phyloP scores from a whole-genome alignment of 2,113 vertebrate species.

The Campylomormyrus numenius region DNA sequence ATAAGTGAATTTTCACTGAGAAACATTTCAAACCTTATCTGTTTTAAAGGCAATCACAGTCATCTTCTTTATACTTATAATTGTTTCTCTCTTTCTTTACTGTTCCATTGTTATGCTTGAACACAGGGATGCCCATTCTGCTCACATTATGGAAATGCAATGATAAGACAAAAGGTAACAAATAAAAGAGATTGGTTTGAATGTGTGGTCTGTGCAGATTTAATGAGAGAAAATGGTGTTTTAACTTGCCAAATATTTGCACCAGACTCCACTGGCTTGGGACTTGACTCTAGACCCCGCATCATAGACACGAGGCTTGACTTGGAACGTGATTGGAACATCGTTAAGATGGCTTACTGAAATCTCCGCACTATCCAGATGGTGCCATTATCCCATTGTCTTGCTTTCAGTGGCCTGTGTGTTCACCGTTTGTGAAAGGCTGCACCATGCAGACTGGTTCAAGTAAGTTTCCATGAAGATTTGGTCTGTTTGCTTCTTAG shows the following conservation, averaged over 20 bases:
- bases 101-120: background rate
- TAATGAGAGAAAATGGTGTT: background rate
- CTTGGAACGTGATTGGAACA: background rate
- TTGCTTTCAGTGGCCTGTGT: background rate
- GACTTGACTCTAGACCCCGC: background rate
- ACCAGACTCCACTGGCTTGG: background rate
- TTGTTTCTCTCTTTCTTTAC: background rate
- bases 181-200: background rate
- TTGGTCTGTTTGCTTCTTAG: background rate
- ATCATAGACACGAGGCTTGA: background rate
- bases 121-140: background rate
- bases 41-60: background rate
- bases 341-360: background rate
- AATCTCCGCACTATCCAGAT: background rate
- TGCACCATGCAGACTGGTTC: background rate
- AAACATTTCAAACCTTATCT: background rate
- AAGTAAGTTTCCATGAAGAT: constrained; percentile 1
- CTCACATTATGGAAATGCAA: background rate
- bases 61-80: background rate
- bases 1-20: background rate
- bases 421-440: background rate
- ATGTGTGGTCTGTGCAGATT: background rate
- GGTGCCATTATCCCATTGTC: background rate
- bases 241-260: background rate
- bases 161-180: background rate